phyloP scores from a whole-genome alignment of 2,797 vertebrate genomes.

The Agapornis canus region DNA sequence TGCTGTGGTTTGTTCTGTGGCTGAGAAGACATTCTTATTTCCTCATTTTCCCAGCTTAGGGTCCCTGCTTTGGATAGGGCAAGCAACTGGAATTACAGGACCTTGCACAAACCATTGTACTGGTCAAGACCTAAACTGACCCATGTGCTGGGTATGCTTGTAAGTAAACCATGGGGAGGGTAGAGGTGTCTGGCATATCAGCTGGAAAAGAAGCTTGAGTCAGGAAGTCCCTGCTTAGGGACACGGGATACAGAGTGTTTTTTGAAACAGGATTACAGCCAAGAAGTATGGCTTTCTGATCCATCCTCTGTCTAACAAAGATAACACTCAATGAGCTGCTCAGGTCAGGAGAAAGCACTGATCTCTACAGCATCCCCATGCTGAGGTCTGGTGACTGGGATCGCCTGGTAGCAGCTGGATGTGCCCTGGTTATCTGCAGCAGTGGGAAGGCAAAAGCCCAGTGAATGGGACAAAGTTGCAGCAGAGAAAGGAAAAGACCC shows the following conservation, averaged over 20 bases:
- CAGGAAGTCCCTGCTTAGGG: background rate
- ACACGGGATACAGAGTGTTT: background rate
- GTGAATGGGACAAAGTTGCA: fast-evolving
- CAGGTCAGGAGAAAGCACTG: slow-evolving; percentile 9
- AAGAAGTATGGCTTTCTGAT: slow-evolving; percentile 21
- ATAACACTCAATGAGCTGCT: background rate
- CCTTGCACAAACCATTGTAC: background rate
- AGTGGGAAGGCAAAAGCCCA: background rate
- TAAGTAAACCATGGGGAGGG: background rate
- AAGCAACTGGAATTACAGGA: background rate
- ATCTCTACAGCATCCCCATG: background rate
- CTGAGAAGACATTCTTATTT: background rate
- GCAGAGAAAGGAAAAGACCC: background rate
- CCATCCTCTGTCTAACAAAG: slow-evolving; percentile 14
- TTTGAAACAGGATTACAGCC: slow-evolving; percentile 37
- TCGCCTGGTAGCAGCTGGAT: background rate
- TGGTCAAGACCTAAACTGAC: background rate
- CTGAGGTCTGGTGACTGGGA: background rate
- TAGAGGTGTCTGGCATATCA: fast-evolving
- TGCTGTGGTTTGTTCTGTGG: slow-evolving; percentile 8
- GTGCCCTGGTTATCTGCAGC: fast-evolving
- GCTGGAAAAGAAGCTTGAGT: background rate
- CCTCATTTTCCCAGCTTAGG: background rate
- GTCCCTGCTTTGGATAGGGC: background rate
- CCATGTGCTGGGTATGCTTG: background rate